These are phyloP conservation scores for Crax fasciolata DNA, from an alignment of 2,797 vertebrate genomes.

Conservation along the genomic window DNA sequence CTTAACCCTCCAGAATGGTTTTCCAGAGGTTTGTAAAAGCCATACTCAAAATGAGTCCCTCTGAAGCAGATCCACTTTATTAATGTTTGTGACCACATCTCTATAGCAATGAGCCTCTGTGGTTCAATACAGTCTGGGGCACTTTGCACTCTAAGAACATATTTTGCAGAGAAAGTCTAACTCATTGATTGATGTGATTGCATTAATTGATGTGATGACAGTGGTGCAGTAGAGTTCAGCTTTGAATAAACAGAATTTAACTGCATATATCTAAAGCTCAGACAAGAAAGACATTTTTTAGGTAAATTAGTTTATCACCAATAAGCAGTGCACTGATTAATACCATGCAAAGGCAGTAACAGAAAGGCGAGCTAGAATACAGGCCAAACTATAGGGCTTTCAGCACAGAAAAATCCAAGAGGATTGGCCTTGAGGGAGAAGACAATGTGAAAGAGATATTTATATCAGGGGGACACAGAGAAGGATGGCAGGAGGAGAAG, in stretches of 20 bases:
- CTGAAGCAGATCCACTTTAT: neutral
- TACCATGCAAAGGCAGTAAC: neutral
- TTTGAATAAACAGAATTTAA: neutral
- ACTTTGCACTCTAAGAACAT: neutral
- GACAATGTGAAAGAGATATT: neutral
- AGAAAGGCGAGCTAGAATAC: neutral
- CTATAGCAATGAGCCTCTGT: neutral
- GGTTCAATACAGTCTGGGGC: neutral
- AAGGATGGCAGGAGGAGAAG: neutral
- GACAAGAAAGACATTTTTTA: neutral
- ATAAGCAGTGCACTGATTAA: neutral
- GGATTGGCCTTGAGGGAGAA: neutral
- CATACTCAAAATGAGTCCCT: neutral
- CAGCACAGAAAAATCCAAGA: neutral
- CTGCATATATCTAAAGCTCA: neutral
- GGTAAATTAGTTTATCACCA: neutral
- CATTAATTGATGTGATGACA: neutral
- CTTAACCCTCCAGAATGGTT: conserved; percentile 1
- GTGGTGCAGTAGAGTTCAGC: fast-evolving
- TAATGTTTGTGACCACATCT: neutral
- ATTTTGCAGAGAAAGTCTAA: neutral
- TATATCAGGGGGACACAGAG: neutral
- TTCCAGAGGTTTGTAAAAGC: neutral
- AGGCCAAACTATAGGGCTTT: neutral
- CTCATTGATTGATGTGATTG: neutral